Percentiles rank a stretch among this genome's conserved stretches.
Evolutionary conservation across 2,797 vertebrate species (phyloP).

Genomic region (Enteromius unitaeniatus): DNA sequence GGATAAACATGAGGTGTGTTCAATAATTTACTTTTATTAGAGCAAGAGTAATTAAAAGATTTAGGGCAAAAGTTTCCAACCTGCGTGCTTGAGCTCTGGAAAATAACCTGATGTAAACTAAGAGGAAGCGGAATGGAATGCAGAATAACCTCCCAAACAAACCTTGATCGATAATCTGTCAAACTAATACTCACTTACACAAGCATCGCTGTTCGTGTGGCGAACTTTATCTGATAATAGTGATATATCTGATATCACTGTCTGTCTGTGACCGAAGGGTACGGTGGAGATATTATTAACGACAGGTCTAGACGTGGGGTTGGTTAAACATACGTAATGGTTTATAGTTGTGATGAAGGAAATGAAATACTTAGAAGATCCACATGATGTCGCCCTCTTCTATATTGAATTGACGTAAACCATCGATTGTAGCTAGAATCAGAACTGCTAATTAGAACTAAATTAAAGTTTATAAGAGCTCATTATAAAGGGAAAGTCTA

Average conservation of each 20-base stretch:
- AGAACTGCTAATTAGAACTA: too few relatives aligned
- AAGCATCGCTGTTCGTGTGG: background rate
- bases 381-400: slow-evolving; percentile 45
- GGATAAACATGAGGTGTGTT: background rate
- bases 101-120: slow-evolving; percentile 11
- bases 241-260: too few relatives aligned
- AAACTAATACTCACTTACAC: background rate
- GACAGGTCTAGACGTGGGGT: background rate
- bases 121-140: slow-evolving; percentile 23
- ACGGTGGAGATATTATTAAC: background rate
- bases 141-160: background rate
- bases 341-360: background rate
- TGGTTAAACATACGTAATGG: background rate
- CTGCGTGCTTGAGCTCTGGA: background rate
- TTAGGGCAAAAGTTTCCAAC: background rate
- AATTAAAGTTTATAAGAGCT: too few relatives aligned
- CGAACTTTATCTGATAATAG: background rate
- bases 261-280: too few relatives aligned
- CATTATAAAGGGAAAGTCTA: background rate
- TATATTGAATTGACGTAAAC: background rate
- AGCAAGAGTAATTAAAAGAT: background rate
- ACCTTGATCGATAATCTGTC: background rate
- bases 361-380: background rate
- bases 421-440: background rate
- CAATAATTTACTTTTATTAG: background rate